Conservation (phyloP, 2,113 vertebrate genomes). For the Chroicocephalus ridibundus region DNA sequence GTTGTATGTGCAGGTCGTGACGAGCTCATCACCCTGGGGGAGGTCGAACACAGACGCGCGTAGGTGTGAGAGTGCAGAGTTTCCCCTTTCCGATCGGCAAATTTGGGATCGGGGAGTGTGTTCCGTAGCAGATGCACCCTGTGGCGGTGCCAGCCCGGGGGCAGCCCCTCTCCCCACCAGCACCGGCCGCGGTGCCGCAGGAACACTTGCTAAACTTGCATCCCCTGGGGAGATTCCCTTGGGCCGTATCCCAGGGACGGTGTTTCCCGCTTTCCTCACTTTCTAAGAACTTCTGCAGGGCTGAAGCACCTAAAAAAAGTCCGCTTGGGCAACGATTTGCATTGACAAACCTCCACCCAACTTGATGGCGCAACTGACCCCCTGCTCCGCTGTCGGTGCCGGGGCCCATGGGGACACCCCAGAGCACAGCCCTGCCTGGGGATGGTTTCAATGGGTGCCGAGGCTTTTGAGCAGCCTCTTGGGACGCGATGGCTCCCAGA, state of each 20-base stretch:
- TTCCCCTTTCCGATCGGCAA: not conserved
- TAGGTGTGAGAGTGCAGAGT: not conserved
- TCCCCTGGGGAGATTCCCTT: not conserved
- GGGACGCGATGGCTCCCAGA: rapidly evolving
- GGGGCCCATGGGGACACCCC: rapidly evolving
- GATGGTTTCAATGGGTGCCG: not conserved
- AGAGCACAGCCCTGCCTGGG: not conserved
- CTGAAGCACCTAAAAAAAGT: not conserved
- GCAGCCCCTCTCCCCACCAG: not conserved
- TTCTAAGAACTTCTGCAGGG: not conserved
- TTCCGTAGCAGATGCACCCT: not conserved
- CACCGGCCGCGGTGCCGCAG: rapidly evolving
- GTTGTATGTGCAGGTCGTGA: slow-evolving; percentile 91
- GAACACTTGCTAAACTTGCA: not conserved
- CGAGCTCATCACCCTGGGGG: slow-evolving; percentile 85
- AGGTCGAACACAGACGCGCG: not conserved
- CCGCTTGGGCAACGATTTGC: not conserved
- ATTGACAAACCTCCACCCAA: not conserved
- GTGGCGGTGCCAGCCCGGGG: not conserved
- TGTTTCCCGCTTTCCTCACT: not conserved
- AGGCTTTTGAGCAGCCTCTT: not conserved
- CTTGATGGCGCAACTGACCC: not conserved
- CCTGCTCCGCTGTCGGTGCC: rapidly evolving
- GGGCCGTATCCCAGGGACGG: not conserved
- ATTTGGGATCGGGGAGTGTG: rapidly evolving